Base-by-base conservation (phyloP, 1,140 invertebrate species). In the Caerostris extrusa region DNA sequence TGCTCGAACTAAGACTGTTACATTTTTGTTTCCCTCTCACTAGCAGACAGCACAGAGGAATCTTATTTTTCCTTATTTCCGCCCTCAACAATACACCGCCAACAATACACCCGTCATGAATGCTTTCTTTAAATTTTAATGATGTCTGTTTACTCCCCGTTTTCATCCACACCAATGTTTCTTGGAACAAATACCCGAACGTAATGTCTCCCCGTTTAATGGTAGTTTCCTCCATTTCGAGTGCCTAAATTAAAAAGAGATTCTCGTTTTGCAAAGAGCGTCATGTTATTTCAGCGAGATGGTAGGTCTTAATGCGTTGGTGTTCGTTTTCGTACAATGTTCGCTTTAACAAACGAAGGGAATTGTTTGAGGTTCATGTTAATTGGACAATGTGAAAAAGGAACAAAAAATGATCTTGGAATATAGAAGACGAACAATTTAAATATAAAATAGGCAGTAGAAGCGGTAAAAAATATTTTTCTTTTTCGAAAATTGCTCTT, bases 121-220 rank as follows among this genome's bases (percentile, higher is more conserved):
- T 64, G 86, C 86, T 88, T 67, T 88, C 58, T 88, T 88, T 88
- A 88, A 88, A 88, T 64, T 88, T 88, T 88, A 88, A 88, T 88
- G 86, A 88, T 67, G 86, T 88, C 86, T 53, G 34, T 60, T 85
- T 85, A 50, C 86, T 88, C 56, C 61, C 34, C 14, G 57, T 14
- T 64, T 57, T 67, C 50, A 64, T 64, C 14, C 56, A 77, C 10
- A 55, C 82, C 55, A n/a, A n/a, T n/a, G n/a, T n/a, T n/a, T n/a
- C n/a, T n/a, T n/a, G n/a, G n/a, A n/a, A n/a, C n/a, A n/a, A 88
- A 88, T 67, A 88, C 69, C n/a, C 34, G 19, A 10, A 50, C 8
- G 8, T 10, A 50, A 77, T 50, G 34, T 19, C 50, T 4, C 12
- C 19, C 8, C 69, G 10, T 77, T 77, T 77, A 77, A 77, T 34